Evolutionary conservation across 2,888 invertebrate genomes (phyloP).

Genomic region (Tipula lateralis): DNA sequence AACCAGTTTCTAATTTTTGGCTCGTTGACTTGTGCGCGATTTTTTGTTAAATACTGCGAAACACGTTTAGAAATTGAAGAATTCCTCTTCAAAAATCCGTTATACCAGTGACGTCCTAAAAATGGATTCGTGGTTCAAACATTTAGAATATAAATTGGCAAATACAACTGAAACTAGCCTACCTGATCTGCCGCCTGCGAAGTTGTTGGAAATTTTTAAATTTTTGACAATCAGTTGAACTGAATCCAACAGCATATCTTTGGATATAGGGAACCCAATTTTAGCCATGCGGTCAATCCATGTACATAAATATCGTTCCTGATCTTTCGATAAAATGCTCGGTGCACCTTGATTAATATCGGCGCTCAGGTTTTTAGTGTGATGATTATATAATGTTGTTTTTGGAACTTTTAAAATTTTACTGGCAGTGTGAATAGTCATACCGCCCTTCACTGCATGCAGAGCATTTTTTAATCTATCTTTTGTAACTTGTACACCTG

Average conservation of each 20-base stretch:
- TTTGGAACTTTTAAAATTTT: neutral
- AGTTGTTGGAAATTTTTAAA: too few relatives aligned
- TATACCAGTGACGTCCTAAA: too few relatives aligned
- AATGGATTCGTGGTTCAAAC: too few relatives aligned
- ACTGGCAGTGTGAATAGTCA: neutral
- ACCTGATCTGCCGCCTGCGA: neutral
- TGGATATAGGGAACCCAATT: too few relatives aligned
- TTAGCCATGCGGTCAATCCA: neutral
- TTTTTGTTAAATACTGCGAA: too few relatives aligned
- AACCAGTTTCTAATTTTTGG: neutral
- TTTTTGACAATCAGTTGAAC: too few relatives aligned
- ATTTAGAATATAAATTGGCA: slow-evolving; percentile 34
- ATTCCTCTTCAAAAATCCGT: too few relatives aligned
- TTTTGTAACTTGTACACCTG: neutral
- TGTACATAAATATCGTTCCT: neutral
- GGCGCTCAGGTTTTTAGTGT: neutral
- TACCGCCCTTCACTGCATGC: neutral
- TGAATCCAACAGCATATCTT: too few relatives aligned
- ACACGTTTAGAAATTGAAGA: too few relatives aligned
- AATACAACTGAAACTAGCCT: neutral
- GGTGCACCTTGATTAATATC: too few relatives aligned
- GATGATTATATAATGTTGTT: neutral
- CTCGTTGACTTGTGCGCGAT: too few relatives aligned
- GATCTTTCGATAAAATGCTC: neutral
- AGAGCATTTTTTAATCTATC: neutral